A percentile compares a stretch with the other conserved stretches of the same genome.
phyloP scores from a whole-genome alignment of 2,888 invertebrate species.

The Fragum sueziense region DNA sequence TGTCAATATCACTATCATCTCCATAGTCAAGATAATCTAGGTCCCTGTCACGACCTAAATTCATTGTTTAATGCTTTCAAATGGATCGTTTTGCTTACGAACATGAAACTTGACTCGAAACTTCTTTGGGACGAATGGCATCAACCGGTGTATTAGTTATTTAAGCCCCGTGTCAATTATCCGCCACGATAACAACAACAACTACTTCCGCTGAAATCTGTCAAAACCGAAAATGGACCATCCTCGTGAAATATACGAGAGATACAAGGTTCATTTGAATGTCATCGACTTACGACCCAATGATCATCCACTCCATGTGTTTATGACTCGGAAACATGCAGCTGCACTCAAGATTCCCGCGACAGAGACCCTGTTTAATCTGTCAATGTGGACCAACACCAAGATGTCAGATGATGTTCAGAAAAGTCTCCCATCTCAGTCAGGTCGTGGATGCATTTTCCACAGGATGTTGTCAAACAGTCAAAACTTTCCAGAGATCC shows the following conservation, averaged over 20 bases:
- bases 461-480: conserved; percentile 58
- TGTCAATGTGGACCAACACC: conserved; percentile 60
- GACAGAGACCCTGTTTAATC: conserved; percentile 33
- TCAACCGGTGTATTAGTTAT: neutral
- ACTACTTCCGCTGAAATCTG: neutral
- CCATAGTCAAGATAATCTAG: conserved; percentile 63
- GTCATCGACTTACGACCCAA: conserved; percentile 42
- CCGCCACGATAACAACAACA: neutral
- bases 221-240: conserved; percentile 14
- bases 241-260: conserved; percentile 9
- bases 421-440: conserved; percentile 35
- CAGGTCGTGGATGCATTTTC: conserved; percentile 41
- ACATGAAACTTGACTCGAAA: neutral
- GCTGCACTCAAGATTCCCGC: conserved; percentile 42
- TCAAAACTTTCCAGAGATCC: conserved; percentile 59
- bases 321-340: conserved; percentile 64
- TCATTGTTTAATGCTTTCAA: conserved; percentile 2
- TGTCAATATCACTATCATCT: conserved; percentile 67
- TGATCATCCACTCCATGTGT: conserved; percentile 69
- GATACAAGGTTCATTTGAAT: conserved; percentile 56
- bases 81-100: neutral
- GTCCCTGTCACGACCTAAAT: conserved; percentile 52
- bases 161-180: neutral
- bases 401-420: conserved; percentile 26
- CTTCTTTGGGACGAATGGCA: neutral